Base-by-base conservation (phyloP, 1,140 invertebrate genomes). In the Apis cerana region DNA sequence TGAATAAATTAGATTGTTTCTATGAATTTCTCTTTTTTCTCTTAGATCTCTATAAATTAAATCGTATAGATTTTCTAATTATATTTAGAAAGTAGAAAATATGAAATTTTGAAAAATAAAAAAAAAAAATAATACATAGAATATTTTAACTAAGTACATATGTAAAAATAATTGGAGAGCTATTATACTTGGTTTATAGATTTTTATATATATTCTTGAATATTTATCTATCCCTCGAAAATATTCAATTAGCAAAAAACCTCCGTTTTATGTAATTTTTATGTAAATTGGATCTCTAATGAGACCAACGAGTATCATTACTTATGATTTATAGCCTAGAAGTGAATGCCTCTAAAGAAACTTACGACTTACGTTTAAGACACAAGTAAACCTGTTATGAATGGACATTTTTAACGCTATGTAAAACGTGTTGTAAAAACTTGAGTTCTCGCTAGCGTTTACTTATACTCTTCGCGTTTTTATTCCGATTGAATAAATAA, bases 251-350 rank as follows among this genome's bases (percentile, higher is more conserved):
- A 13, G n/a, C 21, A 52, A 48, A 43, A 65, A 43, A 43, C 4
- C 7, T 33, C 10, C 13, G 13, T 59, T n/a, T 59, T 13, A n/a
- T 62, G 13, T 62, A 43, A 62, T 68, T 21, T n/a, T n/a, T 17
- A 68, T 68, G 21, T 21, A 21, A 15, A 52, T 50, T 48, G 8
- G n/a, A 50, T 8, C 48, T 23, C 12, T 69, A 69, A 69, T 69
- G 48, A 52, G 48, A 69, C 43, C 67, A 23, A 23, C 43, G 5
- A 11, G 12, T 19, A 23, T 50, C 50, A 15, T 68, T 48, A 50
- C 11, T n/a, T 50, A 23, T 69, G 67, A 69, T 69, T 69, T 69
- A 69, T 19, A 69, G 8, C n/a, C 48, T 23, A 13, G n/a, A 69
- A 69, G 11, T 15, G 21, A 69, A 69, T 23, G 43, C 67, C 23